Conservation (phyloP, 2,113 vertebrate species). For the Noturus placidus region DNA sequence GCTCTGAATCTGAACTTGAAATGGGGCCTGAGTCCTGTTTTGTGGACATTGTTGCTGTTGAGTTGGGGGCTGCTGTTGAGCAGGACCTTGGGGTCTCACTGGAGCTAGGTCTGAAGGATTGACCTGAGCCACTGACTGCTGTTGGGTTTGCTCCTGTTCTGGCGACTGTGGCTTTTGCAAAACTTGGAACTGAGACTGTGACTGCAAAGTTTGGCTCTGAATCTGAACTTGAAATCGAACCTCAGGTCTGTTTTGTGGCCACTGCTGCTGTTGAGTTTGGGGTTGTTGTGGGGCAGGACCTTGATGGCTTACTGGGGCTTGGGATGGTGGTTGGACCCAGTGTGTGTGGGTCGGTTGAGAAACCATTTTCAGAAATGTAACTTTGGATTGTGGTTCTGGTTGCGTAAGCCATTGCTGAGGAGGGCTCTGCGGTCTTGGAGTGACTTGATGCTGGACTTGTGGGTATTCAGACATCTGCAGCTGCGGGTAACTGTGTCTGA, state of each 20-base stretch:
- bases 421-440: constrained; percentile 47
- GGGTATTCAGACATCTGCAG: constrained; percentile 42
- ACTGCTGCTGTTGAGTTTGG: constrained; percentile 40
- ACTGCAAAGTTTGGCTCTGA: constrained; percentile 20
- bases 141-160: constrained; percentile 30
- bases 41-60: constrained; percentile 42
- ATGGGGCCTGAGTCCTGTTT: constrained; percentile 8
- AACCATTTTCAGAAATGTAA: background rate
- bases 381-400: constrained; percentile 22
- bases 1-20: constrained; percentile 19
- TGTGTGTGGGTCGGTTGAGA: constrained; percentile 37
- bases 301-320: constrained; percentile 31
- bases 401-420: constrained; percentile 28
- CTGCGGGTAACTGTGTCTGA: constrained; percentile 46
- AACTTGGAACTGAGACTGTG: constrained; percentile 46
- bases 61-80: constrained; percentile 37
- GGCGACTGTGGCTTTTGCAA: constrained; percentile 55
- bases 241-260: constrained; percentile 16
- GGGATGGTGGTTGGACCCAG: constrained; percentile 35
- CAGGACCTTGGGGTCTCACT: constrained; percentile 21
- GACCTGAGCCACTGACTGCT: constrained; percentile 41
- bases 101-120: constrained; percentile 36
- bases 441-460: constrained; percentile 25
- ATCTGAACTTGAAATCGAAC: constrained; percentile 24
- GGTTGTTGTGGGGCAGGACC: constrained; percentile 31